Conservation (phyloP, 2,113 vertebrate genomes). For the Crotalus tigris region DNA sequence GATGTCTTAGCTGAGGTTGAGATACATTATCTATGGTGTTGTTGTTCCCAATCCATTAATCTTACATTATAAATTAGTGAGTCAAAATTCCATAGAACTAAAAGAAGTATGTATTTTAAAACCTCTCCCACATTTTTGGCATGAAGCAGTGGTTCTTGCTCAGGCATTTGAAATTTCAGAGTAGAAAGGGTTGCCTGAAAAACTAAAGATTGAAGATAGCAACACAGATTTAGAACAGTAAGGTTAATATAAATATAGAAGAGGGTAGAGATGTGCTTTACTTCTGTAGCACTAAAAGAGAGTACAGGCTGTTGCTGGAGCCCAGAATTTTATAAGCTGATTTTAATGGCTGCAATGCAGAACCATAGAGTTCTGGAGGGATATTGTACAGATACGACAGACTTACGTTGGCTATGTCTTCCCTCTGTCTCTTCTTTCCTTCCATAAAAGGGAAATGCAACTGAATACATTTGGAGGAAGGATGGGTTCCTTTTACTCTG, state of each 20-base stretch:
- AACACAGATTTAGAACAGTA: background rate
- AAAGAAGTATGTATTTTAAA: background rate
- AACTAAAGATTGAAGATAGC: background rate
- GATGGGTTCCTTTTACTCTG: constrained; percentile 4
- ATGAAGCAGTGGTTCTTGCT: background rate
- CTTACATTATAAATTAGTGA: background rate
- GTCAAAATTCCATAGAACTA: background rate
- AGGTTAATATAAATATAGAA: background rate
- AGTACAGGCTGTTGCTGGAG: background rate
- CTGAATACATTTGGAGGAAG: background rate
- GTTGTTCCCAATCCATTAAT: background rate
- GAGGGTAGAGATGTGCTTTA: background rate
- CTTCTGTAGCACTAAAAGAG: background rate
- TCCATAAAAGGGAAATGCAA: constrained; percentile 4
- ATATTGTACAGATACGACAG: background rate
- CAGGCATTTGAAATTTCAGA: background rate
- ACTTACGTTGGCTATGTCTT: background rate
- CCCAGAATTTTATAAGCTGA: background rate
- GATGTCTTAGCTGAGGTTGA: background rate
- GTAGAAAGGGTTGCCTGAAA: background rate
- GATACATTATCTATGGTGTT: background rate
- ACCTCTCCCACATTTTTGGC: background rate
- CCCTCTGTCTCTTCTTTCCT: no score
- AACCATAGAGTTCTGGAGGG: background rate
- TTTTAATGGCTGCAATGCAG: background rate